phyloP scores from a whole-genome alignment of 1,140 invertebrate species.

The Apis laboriosa region DNA sequence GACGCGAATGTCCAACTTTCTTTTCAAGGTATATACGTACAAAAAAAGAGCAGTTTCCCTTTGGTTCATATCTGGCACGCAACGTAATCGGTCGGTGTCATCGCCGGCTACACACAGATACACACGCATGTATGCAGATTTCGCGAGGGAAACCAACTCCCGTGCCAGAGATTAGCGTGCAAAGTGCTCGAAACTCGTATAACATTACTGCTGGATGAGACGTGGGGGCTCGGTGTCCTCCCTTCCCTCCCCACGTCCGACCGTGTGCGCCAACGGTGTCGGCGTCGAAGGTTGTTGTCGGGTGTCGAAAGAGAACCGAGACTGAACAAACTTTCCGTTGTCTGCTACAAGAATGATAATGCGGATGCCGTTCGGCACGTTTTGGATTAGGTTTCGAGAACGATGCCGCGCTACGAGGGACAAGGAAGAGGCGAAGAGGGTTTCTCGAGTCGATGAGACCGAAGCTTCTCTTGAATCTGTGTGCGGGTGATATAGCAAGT shows the following conservation, averaged over 20 bases:
- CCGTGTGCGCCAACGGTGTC: constrained; percentile 6
- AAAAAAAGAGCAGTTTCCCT: not conserved
- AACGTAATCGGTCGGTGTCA: constrained; percentile 28
- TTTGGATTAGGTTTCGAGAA: constrained; percentile 73
- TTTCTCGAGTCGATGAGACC: not conserved
- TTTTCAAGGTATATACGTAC: too few species aligned
- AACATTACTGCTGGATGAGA: constrained; percentile 58
- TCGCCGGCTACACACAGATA: constrained; percentile 1
- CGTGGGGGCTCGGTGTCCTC: constrained; percentile 19
- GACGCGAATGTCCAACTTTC: too few species aligned
- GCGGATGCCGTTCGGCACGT: constrained; percentile 68
- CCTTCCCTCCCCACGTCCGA: not conserved
- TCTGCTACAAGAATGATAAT: constrained; percentile 78
- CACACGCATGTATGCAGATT: not conserved
- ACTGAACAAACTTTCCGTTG: constrained; percentile 72
- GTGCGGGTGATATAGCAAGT: too few species aligned
- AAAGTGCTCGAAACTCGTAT: constrained; percentile 70
- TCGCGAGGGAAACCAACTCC: constrained; percentile 14
- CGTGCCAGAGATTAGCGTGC: constrained; percentile 65
- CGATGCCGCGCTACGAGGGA: constrained; percentile 8
- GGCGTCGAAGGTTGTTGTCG: constrained; percentile 8
- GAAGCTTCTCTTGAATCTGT: not conserved
- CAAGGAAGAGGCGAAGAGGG: too few species aligned
- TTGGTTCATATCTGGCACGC: not conserved
- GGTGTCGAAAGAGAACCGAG: constrained; percentile 42